Base-by-base conservation (phyloP, 2,888 invertebrate species). In the Ecliptopera silaceata region DNA sequence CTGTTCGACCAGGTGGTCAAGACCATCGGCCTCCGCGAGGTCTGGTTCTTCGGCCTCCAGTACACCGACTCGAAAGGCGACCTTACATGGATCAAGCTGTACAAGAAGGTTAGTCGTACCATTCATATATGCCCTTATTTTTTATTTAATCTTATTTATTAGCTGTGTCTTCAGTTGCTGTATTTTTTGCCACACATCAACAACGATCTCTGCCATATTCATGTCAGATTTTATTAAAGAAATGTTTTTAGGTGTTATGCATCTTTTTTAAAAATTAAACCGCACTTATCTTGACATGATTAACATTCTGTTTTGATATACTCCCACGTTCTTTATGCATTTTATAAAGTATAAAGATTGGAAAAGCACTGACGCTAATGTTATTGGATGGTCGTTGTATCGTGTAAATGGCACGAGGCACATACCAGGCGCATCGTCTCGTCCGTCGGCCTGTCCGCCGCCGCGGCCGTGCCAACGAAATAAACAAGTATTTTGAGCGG, bases 1-100 rank as follows among this genome's bases (percentile, higher is more conserved):
- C 95, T 99, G 64, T 99, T 99, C 91, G 99, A 99, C 92, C 99
- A 99, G 93, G 99, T 99, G 77, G 99, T 99, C 75, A 99, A 99
- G 93, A 99, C 99, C 73, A 99, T 99, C 84, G 99, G 99, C 68
- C 94, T 99, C 50, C 94, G 99, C 70, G 99, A 99, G 92, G 98
- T 99, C 73, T 99, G 99, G 99, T 99, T 99, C 93, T 99, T 99
- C 91, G 99, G 99, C 59, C 95, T 99, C 63, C 99, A 99, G 91
- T 99, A 99, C 92, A 97, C 97, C 71, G 99, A 99, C 91, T 97
- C 97, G 80, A 99, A 99, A 92, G 98, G 98, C 51, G 98, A 98
- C 85, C 94, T 97, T 73, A 99, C 99, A 56, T 99, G 99, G 99
- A 96, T 99, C 82, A 99, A 99, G 92, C 94, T 99, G 64, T 99